Percentiles rank a stretch among this genome's conserved stretches.
phyloP scores from a whole-genome alignment of 2,113 vertebrate species.

The Emydocephalus ijimae region DNA sequence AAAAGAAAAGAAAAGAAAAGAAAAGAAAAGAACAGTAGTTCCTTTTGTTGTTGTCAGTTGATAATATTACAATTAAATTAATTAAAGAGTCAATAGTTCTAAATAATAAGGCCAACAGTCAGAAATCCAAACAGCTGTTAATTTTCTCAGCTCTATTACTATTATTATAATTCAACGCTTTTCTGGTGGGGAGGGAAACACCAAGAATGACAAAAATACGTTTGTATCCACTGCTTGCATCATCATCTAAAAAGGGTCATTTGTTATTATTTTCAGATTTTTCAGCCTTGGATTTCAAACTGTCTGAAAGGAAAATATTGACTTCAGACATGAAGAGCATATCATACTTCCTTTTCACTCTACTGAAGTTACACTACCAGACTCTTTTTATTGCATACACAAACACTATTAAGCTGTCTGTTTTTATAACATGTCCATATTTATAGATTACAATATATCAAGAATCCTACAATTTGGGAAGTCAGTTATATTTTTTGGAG shows the following conservation, averaged over 20 bases:
- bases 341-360: not conserved
- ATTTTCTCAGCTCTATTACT: not conserved
- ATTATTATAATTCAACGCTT: not conserved
- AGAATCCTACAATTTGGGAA: not conserved
- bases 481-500: not conserved
- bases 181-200: not conserved
- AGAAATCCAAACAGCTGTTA: not conserved
- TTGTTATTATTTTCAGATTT: conserved; percentile 6
- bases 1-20: not conserved
- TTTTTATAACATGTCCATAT: not conserved
- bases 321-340: not conserved
- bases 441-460: not conserved
- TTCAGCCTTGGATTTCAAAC: not conserved
- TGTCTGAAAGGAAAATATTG: not conserved
- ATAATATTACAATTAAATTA: not conserved
- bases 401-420: not conserved
- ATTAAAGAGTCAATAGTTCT: not conserved
- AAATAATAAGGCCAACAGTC: not conserved
- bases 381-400: accelerated
- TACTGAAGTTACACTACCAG: not conserved
- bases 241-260: conserved; percentile 12
- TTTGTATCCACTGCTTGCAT: not conserved
- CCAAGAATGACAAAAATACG: not conserved
- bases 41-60: no score
- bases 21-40: not conserved